Evolutionary conservation across 2,113 vertebrate species (phyloP).

Genomic region (Esox niger): DNA sequence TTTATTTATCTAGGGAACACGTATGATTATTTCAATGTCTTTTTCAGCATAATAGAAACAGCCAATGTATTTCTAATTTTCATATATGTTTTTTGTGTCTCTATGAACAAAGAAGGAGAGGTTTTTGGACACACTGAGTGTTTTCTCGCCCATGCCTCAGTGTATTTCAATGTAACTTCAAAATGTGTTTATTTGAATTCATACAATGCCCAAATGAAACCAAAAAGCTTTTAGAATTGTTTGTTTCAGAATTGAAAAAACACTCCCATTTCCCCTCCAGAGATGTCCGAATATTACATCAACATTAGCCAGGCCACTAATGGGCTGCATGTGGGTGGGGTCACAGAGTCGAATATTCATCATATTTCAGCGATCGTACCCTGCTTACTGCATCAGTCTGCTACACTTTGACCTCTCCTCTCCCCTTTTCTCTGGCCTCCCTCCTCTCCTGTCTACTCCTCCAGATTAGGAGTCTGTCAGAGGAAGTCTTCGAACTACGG

Average conservation of each 20-base stretch:
- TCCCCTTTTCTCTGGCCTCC: neutral
- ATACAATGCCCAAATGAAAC: neutral
- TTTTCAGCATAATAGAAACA: too few species aligned
- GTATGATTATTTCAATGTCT: too few species aligned
- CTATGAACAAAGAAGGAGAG: neutral
- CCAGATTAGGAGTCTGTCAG: neutral
- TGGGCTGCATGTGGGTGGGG: constrained; percentile 2
- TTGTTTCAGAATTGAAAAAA: neutral
- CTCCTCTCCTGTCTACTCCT: neutral
- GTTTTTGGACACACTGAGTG: neutral
- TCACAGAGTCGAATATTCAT: constrained; percentile 21
- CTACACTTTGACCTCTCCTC: constrained; percentile 17
- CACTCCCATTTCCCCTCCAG: neutral
- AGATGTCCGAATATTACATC: neutral
- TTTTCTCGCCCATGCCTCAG: neutral
- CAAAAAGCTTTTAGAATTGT: neutral
- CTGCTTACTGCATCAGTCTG: constrained; percentile 19
- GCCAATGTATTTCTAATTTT: too few species aligned
- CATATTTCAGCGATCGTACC: neutral
- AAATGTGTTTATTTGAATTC: neutral
- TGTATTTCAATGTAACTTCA: neutral
- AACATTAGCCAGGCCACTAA: neutral
- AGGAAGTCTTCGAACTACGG: neutral
- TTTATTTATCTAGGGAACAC: too few species aligned
- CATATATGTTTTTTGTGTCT: too few species aligned